Evolutionary conservation across 2,888 invertebrate species (phyloP).

Genomic region (Euclidia mi): DNA sequence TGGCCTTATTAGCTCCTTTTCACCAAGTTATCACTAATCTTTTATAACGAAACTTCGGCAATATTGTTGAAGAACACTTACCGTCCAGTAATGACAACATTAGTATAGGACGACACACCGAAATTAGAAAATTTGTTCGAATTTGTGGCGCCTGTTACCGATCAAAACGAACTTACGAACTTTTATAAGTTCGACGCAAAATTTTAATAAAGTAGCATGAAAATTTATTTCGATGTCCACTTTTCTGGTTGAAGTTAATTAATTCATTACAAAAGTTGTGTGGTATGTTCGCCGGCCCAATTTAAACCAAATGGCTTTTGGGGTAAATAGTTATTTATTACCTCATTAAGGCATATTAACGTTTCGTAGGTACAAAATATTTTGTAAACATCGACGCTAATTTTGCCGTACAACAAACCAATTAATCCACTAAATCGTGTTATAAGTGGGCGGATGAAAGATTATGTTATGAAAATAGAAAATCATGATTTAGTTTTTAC

Average conservation of each 20-base stretch:
- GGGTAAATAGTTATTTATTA: slow-evolving; percentile 73
- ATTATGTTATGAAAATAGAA: too few species aligned
- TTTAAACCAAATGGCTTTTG: slow-evolving; percentile 68
- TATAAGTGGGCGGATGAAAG: neutral
- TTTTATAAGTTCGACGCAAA: slow-evolving; percentile 61
- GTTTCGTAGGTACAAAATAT: slow-evolving; percentile 37
- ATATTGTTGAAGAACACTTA: slow-evolving; percentile 49
- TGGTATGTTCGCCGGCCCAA: slow-evolving; percentile 67
- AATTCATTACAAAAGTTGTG: slow-evolving; percentile 78
- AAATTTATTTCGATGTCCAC: slow-evolving; percentile 71
- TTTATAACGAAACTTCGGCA: slow-evolving; percentile 50
- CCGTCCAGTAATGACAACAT: slow-evolving; percentile 71
- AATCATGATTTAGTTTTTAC: too few species aligned
- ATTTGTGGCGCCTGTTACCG: slow-evolving; percentile 69
- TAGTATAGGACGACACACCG: slow-evolving; percentile 72
- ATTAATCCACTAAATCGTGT: slow-evolving; percentile 1
- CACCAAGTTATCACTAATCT: slow-evolving; percentile 11
- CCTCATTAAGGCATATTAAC: slow-evolving; percentile 60
- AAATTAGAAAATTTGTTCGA: slow-evolving; percentile 72
- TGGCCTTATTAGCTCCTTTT: too few species aligned
- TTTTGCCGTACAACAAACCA: slow-evolving; percentile 2
- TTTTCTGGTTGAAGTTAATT: slow-evolving; percentile 70
- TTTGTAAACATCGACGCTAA: slow-evolving; percentile 22
- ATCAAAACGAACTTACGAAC: slow-evolving; percentile 64
- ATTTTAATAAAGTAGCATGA: slow-evolving; percentile 75